Evolutionary conservation across 2,113 vertebrate genomes (phyloP).

Genomic region (Mustela lutreola): DNA sequence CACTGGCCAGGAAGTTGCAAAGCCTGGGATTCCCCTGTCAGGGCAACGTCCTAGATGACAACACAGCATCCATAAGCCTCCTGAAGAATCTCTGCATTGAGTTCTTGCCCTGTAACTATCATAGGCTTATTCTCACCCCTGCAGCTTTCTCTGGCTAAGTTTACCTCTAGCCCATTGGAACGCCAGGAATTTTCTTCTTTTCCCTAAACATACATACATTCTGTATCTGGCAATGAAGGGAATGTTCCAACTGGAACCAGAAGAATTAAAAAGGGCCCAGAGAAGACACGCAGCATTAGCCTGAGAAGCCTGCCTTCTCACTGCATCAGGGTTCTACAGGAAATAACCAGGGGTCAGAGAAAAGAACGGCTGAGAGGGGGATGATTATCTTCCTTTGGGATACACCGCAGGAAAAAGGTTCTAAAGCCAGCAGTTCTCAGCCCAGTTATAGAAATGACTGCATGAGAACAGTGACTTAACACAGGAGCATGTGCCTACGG

Average conservation of each 20-base stretch:
- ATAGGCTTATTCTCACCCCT: slow-evolving; percentile 81
- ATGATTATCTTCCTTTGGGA: background rate
- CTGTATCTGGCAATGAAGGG: background rate
- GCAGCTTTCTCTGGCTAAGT: background rate
- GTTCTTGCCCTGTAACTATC: slow-evolving; percentile 78
- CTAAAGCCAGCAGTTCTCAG: background rate
- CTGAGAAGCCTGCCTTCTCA: background rate
- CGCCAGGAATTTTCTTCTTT: background rate
- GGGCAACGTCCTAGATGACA: slow-evolving; percentile 79
- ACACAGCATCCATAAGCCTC: slow-evolving; percentile 20
- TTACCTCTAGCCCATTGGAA: background rate
- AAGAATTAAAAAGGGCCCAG: background rate
- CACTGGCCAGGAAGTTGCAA: slow-evolving; percentile 77
- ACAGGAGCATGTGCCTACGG: rapidly evolving
- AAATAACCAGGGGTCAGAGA: background rate
- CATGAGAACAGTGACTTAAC: background rate
- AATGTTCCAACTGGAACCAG: background rate
- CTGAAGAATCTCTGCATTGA: slow-evolving; percentile 42
- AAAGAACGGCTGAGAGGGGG: background rate
- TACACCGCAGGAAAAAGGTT: background rate
- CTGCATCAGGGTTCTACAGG: background rate
- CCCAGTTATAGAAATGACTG: background rate
- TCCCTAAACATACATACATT: background rate
- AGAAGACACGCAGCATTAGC: background rate
- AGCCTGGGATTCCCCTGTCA: slow-evolving; percentile 80